These are phyloP conservation scores for Dryomyza anilis DNA, from an alignment of 2,888 invertebrate genomes.

Conservation along the genomic window DNA sequence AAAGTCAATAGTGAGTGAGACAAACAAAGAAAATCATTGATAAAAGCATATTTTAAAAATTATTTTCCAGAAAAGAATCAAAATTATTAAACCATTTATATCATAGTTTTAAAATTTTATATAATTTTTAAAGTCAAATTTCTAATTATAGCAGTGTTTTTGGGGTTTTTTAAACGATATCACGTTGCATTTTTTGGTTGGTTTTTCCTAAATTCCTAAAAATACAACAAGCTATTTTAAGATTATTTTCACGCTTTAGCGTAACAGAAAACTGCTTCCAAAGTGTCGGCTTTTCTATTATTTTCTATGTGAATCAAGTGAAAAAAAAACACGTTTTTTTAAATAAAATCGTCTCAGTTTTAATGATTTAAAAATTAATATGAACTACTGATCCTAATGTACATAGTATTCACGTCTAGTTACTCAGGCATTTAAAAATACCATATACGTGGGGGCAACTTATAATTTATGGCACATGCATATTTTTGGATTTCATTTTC, in stretches of 20 bases:
- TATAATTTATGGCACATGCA: constrained; percentile 10
- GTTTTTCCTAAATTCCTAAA: constrained; percentile 39
- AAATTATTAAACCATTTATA: neutral
- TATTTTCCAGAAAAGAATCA: neutral
- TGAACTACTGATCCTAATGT: neutral
- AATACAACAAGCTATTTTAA: constrained; percentile 38
- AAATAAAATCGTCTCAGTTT: constrained; percentile 17
- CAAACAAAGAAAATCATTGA: too few relatives aligned
- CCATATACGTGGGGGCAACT: neutral
- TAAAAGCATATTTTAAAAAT: too few relatives aligned
- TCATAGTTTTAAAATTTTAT: neutral
- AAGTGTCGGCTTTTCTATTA: constrained; percentile 5
- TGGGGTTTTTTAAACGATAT: constrained; percentile 21
- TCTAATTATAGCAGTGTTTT: constrained; percentile 28
- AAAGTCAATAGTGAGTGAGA: neutral
- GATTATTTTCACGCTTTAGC: constrained; percentile 10
- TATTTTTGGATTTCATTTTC: neutral
- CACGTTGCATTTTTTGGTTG: constrained; percentile 33
- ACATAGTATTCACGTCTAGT: neutral
- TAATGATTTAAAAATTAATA: constrained; percentile 2
- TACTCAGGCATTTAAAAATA: constrained; percentile 17
- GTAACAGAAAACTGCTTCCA: constrained; percentile 20
- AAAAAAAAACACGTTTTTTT: constrained; percentile 1
- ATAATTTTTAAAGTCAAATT: too few relatives aligned
- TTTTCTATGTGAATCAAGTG: neutral